phyloP scores from a whole-genome alignment of 2,888 invertebrate species.

The Leucoptera coffeella region DNA sequence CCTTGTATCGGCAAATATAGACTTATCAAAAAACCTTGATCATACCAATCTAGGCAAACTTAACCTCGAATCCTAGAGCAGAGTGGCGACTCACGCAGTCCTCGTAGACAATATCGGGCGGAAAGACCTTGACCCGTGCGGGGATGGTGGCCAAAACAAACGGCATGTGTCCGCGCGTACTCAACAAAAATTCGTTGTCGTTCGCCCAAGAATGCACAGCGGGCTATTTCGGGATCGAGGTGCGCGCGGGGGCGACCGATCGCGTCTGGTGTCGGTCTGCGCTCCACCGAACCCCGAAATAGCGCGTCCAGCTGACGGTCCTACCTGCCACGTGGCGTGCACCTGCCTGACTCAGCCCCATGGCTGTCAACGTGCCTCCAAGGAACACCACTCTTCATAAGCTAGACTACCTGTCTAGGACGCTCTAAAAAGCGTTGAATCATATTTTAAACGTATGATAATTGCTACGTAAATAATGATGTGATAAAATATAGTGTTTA shows the following conservation, averaged over 20 bases:
- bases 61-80: too few relatives aligned
- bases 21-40: too few relatives aligned
- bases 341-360: slow-evolving; percentile 3
- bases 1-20: too few relatives aligned
- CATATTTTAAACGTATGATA: too few relatives aligned
- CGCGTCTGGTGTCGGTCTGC: slow-evolving; percentile 56
- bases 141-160: slow-evolving; percentile 36
- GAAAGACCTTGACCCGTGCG: background rate
- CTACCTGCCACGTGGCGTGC: slow-evolving; percentile 5
- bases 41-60: too few relatives aligned
- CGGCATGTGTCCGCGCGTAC: slow-evolving; percentile 50
- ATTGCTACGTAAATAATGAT: too few relatives aligned
- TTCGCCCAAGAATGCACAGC: slow-evolving; percentile 52
- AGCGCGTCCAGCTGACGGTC: slow-evolving; percentile 47
- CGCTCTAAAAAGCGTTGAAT: too few relatives aligned
- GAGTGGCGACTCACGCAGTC: slow-evolving; percentile 1
- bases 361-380: too few relatives aligned
- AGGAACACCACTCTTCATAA: background rate
- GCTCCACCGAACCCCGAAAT: slow-evolving; percentile 55
- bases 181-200: slow-evolving; percentile 54
- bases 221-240: slow-evolving; percentile 44
- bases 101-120: background rate
- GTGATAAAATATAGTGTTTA: too few relatives aligned
- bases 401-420: background rate
- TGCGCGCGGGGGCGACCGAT: slow-evolving; percentile 39